Conservation (phyloP, 2,888 invertebrate genomes). For the Limnephilus rhombicus region DNA sequence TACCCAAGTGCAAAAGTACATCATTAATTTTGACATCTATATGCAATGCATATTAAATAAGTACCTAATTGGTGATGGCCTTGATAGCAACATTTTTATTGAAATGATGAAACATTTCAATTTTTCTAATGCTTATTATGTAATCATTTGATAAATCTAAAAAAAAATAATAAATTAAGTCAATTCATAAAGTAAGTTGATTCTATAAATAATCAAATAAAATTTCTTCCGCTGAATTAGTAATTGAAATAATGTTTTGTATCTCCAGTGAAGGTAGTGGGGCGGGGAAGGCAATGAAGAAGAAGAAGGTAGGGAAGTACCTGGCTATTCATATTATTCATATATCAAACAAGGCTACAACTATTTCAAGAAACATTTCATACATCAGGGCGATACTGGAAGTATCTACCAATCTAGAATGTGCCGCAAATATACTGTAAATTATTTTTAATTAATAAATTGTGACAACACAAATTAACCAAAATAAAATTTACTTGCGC, state of each 20-base stretch:
- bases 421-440: too few relatives aligned
- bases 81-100: background rate
- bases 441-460: too few relatives aligned
- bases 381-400: too few relatives aligned
- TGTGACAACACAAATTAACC: too few relatives aligned
- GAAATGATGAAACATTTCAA: background rate
- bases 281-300: too few relatives aligned
- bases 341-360: too few relatives aligned
- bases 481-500: too few relatives aligned
- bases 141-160: background rate
- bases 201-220: background rate
- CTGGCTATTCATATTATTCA: too few relatives aligned
- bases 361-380: too few relatives aligned
- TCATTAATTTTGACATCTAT: background rate
- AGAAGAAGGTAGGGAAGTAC: too few relatives aligned
- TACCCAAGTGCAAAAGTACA: background rate
- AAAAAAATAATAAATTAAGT: background rate
- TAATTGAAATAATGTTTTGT: background rate
- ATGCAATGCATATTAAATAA: background rate
- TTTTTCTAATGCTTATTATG: background rate
- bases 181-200: background rate
- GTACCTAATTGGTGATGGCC: background rate
- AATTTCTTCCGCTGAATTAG: background rate
- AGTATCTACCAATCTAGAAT: too few relatives aligned
- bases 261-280: background rate